Percentiles rank a stretch among this genome's conserved stretches.
These are phyloP conservation scores for Phytoseiulus persimilis DNA, from an alignment of 2,888 invertebrate genomes.

Conservation along the genomic window DNA sequence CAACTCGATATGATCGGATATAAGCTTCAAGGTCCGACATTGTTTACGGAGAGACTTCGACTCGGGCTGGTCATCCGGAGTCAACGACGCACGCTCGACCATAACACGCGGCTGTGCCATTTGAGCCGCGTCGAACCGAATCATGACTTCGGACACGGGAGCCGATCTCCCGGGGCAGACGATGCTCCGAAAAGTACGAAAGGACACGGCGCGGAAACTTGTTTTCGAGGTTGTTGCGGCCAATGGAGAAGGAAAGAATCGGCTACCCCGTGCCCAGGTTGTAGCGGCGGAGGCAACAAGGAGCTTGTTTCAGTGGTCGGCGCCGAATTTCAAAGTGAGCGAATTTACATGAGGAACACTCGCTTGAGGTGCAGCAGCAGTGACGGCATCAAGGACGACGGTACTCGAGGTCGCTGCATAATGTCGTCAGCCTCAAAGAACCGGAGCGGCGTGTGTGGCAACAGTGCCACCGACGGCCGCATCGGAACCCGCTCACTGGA, in stretches of 20 bases:
- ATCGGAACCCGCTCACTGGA: neutral
- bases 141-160: too few species aligned
- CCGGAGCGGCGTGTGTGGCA: neutral
- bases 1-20: neutral
- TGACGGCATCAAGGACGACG: neutral
- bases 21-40: too few species aligned
- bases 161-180: neutral
- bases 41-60: too few species aligned
- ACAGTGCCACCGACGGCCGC: neutral
- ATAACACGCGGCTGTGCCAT: too few species aligned
- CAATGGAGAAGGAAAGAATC: neutral
- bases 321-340: neutral
- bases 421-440: neutral
- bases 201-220: neutral
- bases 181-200: neutral
- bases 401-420: neutral
- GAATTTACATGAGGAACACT: neutral
- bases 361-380: neutral
- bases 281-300: neutral
- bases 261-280: neutral
- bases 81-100: too few species aligned
- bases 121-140: too few species aligned
- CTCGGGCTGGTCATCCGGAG: too few species aligned
- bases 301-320: neutral
- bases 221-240: neutral